Percentiles rank a stretch among this genome's conserved stretches.
Evolutionary conservation across 2,113 vertebrate species (phyloP).

Genomic region (Plectropomus leopardus): DNA sequence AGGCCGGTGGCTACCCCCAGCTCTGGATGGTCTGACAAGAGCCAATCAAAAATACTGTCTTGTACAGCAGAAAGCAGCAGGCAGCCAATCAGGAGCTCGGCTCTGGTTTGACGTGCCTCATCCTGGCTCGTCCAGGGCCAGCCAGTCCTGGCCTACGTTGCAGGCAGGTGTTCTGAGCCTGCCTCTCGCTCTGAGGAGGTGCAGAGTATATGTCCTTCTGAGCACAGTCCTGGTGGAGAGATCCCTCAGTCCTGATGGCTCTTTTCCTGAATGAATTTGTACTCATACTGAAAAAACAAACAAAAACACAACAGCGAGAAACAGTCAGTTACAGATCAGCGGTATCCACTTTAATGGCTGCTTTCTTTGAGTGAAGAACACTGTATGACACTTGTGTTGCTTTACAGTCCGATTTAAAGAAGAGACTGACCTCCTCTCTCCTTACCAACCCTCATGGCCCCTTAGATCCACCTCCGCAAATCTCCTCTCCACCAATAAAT

Average conservation of each 20-base stretch:
- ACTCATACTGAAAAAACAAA: conserved; percentile 89
- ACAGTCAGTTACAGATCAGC: not conserved
- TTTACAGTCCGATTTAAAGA: not conserved
- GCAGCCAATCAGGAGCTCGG: conserved; percentile 17
- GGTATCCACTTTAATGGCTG: not conserved
- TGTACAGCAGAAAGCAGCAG: not conserved
- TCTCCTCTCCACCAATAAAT: too few relatives aligned
- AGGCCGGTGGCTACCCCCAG: not conserved
- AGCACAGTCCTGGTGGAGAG: conserved; percentile 16
- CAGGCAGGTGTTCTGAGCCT: conserved; percentile 23
- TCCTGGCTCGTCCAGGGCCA: not conserved
- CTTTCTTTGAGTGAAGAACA: not conserved
- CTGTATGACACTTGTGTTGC: not conserved
- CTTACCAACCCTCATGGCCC: too few relatives aligned
- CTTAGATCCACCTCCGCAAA: too few relatives aligned
- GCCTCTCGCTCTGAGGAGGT: conserved; percentile 25
- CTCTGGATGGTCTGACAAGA: not conserved
- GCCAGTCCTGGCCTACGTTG: not conserved
- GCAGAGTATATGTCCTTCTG: not conserved
- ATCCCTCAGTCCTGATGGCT: conserved; percentile 91
- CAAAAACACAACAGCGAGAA: conserved; percentile 5
- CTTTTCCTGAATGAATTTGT: conserved; percentile 92
- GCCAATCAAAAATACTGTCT: conserved; percentile 45
- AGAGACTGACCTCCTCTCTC: too few relatives aligned
- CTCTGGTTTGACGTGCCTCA: not conserved